Conservation (phyloP, 2,888 invertebrate genomes). For the Zele albiditarsus region DNA sequence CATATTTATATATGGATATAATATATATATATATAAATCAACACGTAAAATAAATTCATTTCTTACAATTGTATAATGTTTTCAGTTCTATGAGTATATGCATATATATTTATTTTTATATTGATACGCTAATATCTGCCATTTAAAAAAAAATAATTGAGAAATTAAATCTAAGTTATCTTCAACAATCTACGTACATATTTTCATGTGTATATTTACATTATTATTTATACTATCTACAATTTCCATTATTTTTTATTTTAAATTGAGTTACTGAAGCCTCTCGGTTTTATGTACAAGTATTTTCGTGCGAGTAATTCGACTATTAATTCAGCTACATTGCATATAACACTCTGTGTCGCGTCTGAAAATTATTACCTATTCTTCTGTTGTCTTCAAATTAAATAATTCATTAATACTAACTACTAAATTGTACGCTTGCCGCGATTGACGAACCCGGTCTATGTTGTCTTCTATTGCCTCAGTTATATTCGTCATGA, state of each 20-base stretch:
- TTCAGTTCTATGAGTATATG: neutral
- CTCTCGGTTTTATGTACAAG: constrained; percentile 16
- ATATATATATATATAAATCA: constrained; percentile 1
- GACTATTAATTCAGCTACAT: constrained; percentile 7
- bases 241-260: neutral
- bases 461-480: neutral
- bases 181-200: neutral
- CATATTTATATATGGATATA: neutral
- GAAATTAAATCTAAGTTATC: neutral
- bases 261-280: neutral
- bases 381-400: neutral
- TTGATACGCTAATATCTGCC: neutral
- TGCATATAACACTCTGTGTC: neutral
- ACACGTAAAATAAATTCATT: neutral
- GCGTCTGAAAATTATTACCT: neutral
- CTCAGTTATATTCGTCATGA: constrained; percentile 50
- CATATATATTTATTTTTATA: neutral
- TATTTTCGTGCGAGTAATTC: constrained; percentile 1
- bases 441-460: neutral
- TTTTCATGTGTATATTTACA: constrained; percentile 1
- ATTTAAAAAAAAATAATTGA: neutral
- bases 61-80: neutral
- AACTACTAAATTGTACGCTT: constrained; percentile 17
- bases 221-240: neutral
- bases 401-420: constrained; percentile 31